These are phyloP conservation scores for Temnothorax curvispinosus DNA, from an alignment of 1,140 invertebrate genomes.

Conservation along the genomic window DNA sequence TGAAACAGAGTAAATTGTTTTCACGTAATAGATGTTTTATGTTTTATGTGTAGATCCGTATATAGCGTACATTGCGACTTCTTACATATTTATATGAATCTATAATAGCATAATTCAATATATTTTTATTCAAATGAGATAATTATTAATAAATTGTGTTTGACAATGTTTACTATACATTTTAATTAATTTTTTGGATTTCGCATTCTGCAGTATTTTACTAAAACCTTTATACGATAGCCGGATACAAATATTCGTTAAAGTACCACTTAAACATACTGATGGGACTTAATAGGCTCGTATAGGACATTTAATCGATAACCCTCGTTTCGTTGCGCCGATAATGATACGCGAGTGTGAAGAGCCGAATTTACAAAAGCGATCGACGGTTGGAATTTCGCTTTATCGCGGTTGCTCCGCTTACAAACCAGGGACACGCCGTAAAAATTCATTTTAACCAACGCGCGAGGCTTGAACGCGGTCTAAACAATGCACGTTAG, in stretches of 20 bases:
- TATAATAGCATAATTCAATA: not conserved
- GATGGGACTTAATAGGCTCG: slow-evolving; percentile 37
- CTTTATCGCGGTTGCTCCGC: slow-evolving; percentile 59
- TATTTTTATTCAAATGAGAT: not conserved
- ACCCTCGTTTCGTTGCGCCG: slow-evolving; percentile 39
- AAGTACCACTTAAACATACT: slow-evolving; percentile 37
- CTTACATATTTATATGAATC: not conserved
- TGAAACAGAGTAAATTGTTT: slow-evolving; percentile 9
- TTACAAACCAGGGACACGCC: slow-evolving; percentile 44
- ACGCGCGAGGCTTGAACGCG: slow-evolving; percentile 20
- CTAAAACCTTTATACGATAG: slow-evolving; percentile 27
- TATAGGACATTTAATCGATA: slow-evolving; percentile 49
- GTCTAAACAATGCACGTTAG: slow-evolving; percentile 55
- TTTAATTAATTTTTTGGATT: slow-evolving; percentile 25
- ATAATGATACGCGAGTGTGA: slow-evolving; percentile 57
- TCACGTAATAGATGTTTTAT: not conserved
- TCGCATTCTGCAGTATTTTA: not conserved
- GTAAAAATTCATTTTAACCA: slow-evolving; percentile 56
- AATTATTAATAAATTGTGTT: not conserved
- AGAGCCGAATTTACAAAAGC: slow-evolving; percentile 50
- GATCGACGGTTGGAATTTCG: slow-evolving; percentile 40
- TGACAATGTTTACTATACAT: not conserved
- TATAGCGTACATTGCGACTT: not conserved
- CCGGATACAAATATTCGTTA: slow-evolving; percentile 45
- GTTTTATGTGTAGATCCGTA: not conserved